phyloP scores from a whole-genome alignment of 2,113 vertebrate species.

The Sula dactylatra region DNA sequence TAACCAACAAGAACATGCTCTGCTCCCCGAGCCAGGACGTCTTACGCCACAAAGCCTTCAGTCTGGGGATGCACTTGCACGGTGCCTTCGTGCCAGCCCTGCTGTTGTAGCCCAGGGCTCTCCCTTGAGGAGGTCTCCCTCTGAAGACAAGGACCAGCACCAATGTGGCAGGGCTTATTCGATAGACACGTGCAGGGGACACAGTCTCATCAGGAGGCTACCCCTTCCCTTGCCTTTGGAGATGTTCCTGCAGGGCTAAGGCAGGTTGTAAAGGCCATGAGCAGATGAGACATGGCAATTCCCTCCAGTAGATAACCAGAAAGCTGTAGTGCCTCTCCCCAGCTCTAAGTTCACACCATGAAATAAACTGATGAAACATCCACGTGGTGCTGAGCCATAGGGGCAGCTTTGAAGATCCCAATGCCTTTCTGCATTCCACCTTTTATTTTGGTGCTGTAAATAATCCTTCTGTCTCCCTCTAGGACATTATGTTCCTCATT shows the following conservation, averaged over 20 bases:
- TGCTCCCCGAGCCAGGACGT: background rate
- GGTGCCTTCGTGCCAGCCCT: fast-evolving
- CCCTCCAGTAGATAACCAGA: fast-evolving
- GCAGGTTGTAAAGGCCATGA: background rate
- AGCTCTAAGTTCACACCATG: background rate
- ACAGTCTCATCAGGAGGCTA: fast-evolving
- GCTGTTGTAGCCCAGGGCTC: background rate
- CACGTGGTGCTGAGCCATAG: background rate
- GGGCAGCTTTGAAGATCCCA: background rate
- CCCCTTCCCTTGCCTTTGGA: background rate
- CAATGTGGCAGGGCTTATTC: fast-evolving
- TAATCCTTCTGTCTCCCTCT: background rate
- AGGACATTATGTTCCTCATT: slow-evolving; percentile 10
- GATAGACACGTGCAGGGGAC: background rate
- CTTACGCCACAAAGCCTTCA: fast-evolving
- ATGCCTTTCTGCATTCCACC: background rate
- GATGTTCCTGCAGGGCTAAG: background rate
- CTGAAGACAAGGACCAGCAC: background rate
- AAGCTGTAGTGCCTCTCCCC: background rate
- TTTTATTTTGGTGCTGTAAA: background rate
- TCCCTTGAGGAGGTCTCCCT: background rate
- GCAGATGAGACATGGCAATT: background rate
- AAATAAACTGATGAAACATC: fast-evolving
- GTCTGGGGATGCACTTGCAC: fast-evolving
- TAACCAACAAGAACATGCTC: background rate